Base-by-base conservation (phyloP, 2,113 vertebrate species). In the Kryptolebias marmoratus region DNA sequence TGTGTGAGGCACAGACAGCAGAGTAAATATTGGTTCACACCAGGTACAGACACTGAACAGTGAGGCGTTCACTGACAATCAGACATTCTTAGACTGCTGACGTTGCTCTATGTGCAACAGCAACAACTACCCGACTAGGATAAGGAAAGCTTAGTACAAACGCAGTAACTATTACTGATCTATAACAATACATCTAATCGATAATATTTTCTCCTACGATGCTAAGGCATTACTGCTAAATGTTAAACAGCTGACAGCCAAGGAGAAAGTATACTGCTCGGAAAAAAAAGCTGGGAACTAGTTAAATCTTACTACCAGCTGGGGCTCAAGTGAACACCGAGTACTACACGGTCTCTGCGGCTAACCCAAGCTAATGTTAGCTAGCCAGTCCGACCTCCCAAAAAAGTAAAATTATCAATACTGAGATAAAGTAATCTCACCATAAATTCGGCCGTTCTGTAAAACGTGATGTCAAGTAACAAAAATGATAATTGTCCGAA, bases 281-380 rank as follows among this genome's bases (percentile, higher is more conserved):
- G 7, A 1, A 15, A 4, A 6, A 42, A 50, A 59, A 36, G 67
- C 58, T 31, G 28, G 5, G 15, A 45, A 53, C 36, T 15, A 65
- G 67, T 27, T 82, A 77, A 42, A 22, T 11, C 22, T 60, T 63
- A 74, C 65, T 74, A 80, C 44, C 60, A 71, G 27, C 52, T 67
- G 13, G 27, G 16, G 12, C 14, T n/a, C 27, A 59, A 30, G 56
- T 45, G 58, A 30, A 72, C 22, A 71, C 68, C 36, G 18, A 50
- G 27, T 28, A 13, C 14, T 63, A 30, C 4, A 66, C 15, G 45
- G 63, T 67, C 52, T 45, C 61, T 0, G 47, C 59, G 49, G 89
- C 80, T 88, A 88, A 80, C 69, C 65, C 49, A 42, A 54, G 89
- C 83, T 85, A 86, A 77, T 9, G 48, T 31, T 50, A 12, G 65